Evolutionary conservation across 53 echinoderm and acorn worm species (phyloP).

Genomic region (Henricia sp.): DNA sequence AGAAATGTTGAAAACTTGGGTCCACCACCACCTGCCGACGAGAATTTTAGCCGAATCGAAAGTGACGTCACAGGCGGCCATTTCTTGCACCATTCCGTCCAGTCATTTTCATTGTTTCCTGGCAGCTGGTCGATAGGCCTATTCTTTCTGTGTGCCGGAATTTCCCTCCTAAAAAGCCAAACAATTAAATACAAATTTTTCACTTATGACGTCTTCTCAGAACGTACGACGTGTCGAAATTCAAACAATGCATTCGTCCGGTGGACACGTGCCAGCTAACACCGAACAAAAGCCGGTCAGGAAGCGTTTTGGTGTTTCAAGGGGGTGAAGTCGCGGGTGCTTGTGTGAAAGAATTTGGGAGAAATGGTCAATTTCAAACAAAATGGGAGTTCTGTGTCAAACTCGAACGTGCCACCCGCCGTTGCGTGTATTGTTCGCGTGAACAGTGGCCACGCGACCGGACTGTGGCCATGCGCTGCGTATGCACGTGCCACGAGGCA

Average conservation of each 20-base stretch:
- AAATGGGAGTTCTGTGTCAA: no score
- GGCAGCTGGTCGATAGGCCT: neutral
- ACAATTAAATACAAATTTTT: conserved; percentile 27
- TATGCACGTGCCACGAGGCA: conserved; percentile 32
- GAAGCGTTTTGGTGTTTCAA: conserved; percentile 5
- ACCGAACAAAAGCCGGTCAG: neutral
- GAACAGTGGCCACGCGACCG: conserved; percentile 40
- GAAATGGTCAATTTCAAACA: no score
- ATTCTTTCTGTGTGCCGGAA: neutral
- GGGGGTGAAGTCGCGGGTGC: neutral
- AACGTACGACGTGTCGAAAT: conserved; percentile 29
- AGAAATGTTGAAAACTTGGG: no score
- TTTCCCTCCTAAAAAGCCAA: neutral
- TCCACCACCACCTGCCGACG: no score
- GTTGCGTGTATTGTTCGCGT: conserved; percentile 14
- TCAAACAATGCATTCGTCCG: conserved; percentile 49
- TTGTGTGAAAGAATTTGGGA: conserved; percentile 54
- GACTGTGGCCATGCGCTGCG: neutral
- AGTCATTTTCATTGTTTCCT: neutral
- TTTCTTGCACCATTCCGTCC: neutral
- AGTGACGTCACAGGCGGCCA: conserved; percentile 47
- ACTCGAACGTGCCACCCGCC: conserved; percentile 38
- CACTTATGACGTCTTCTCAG: conserved; percentile 21
- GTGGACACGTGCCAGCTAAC: no score
- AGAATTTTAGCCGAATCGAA: conserved; percentile 15